phyloP scores from a whole-genome alignment of 2,888 invertebrate species.

The Gisinianus flammeolus region DNA sequence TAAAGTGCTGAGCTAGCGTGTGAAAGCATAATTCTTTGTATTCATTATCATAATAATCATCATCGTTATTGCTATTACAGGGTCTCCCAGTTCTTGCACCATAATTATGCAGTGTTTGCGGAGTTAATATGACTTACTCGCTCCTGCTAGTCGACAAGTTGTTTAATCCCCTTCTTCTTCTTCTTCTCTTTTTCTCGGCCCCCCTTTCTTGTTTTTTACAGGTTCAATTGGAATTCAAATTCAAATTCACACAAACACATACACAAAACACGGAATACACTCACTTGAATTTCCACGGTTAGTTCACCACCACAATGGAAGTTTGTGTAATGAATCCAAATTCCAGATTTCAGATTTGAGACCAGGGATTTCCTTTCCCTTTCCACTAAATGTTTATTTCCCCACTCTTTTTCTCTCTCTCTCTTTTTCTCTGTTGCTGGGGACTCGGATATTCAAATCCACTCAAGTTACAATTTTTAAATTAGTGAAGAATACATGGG shows the following conservation, averaged over 20 bases:
- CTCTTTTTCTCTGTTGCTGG: background rate
- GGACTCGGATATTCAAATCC: no score
- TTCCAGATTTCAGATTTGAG: no score
- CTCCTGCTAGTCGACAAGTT: slow-evolving; percentile 25
- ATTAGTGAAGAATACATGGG: no score
- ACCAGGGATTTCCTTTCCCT: background rate
- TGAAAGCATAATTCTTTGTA: slow-evolving; percentile 36
- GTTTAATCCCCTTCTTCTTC: slow-evolving; percentile 27
- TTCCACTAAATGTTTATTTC: background rate
- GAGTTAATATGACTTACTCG: slow-evolving; percentile 33
- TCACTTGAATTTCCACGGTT: no score
- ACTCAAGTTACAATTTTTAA: no score
- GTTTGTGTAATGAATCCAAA: background rate
- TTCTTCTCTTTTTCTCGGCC: background rate
- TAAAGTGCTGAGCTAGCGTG: slow-evolving; percentile 30
- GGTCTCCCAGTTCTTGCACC: slow-evolving; percentile 17
- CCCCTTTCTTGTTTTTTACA: slow-evolving; percentile 3
- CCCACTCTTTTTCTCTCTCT: slow-evolving; percentile 9
- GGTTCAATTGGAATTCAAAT: background rate
- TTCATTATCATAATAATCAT: slow-evolving; percentile 45
- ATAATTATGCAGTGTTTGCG: slow-evolving; percentile 34
- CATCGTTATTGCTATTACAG: slow-evolving; percentile 41
- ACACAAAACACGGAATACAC: no score
- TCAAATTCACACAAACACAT: no score
- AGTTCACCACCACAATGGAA: no score